Evolutionary conservation across 2,797 vertebrate genomes (phyloP).

Genomic region (Acropternis orthonyx): DNA sequence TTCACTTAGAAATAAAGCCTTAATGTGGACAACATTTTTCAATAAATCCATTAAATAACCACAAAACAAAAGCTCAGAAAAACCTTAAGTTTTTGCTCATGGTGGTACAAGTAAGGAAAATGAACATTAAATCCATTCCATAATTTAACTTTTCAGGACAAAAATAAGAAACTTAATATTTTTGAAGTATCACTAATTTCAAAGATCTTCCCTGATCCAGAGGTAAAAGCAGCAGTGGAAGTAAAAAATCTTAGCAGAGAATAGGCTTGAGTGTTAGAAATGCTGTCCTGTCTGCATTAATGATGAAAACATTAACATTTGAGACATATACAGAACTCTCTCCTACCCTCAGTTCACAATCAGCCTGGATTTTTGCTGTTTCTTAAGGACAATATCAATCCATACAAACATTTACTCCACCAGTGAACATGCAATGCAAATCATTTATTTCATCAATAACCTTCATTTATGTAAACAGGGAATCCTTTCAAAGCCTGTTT

Average conservation of each 20-base stretch:
- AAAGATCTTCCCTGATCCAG: neutral
- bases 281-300: neutral
- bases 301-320: neutral
- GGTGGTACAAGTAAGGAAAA: neutral
- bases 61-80: neutral
- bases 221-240: neutral
- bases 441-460: neutral
- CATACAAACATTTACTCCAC: neutral
- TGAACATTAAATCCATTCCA: fast-evolving
- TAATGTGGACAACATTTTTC: neutral
- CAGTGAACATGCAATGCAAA: neutral
- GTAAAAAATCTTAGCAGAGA: neutral
- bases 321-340: neutral
- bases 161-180: neutral
- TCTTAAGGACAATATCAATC: neutral
- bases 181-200: neutral
- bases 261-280: neutral
- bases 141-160: neutral
- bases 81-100: neutral
- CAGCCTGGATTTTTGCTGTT: neutral
- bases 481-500: neutral
- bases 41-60: neutral
- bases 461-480: neutral
- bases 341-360: neutral
- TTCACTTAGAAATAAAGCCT: neutral